phyloP scores from a whole-genome alignment of 2,888 invertebrate genomes.

The Macrosoma leucophasiata region DNA sequence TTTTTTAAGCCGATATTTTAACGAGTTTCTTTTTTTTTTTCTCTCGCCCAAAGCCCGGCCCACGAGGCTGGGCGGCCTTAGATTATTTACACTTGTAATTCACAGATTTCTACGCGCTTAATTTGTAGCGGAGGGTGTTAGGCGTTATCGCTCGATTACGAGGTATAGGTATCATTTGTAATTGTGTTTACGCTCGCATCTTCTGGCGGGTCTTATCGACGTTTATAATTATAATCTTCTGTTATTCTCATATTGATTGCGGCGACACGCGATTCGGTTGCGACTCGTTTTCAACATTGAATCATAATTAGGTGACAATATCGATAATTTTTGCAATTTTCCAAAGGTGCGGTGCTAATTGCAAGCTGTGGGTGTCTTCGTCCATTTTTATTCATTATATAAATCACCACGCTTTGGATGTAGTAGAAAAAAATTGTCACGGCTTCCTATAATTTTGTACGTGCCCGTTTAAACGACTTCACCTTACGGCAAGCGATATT shows the following conservation, averaged over 20 bases:
- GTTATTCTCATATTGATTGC: no score
- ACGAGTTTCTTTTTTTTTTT: slow-evolving; percentile 66
- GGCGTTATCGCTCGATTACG: slow-evolving; percentile 48
- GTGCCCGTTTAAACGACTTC: slow-evolving; percentile 61
- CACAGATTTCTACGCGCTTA: slow-evolving; percentile 58
- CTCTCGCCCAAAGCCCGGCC: slow-evolving; percentile 69
- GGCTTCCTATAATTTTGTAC: slow-evolving; percentile 71
- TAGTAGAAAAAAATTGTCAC: slow-evolving; percentile 70
- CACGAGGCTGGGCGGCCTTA: slow-evolving; percentile 70
- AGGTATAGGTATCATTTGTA: no score
- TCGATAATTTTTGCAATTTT: slow-evolving; percentile 45
- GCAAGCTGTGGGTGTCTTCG: slow-evolving; percentile 36
- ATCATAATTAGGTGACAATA: no score
- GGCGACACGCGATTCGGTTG: no score
- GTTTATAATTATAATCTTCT: no score
- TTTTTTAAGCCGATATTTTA: slow-evolving; percentile 75
- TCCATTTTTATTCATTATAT: slow-evolving; percentile 74
- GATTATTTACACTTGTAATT: slow-evolving; percentile 76
- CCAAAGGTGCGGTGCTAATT: slow-evolving; percentile 64
- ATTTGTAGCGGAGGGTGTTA: slow-evolving; percentile 52
- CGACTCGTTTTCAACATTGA: no score
- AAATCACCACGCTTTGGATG: slow-evolving; percentile 66
- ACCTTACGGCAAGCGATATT: slow-evolving; percentile 57
- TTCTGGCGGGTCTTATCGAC: no score
- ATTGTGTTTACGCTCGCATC: no score